Evolutionary conservation across 2,888 invertebrate species (phyloP), one percentile per base, ranked within the genome.

Genomic region (Malthinus seriepunctatus): DNA sequence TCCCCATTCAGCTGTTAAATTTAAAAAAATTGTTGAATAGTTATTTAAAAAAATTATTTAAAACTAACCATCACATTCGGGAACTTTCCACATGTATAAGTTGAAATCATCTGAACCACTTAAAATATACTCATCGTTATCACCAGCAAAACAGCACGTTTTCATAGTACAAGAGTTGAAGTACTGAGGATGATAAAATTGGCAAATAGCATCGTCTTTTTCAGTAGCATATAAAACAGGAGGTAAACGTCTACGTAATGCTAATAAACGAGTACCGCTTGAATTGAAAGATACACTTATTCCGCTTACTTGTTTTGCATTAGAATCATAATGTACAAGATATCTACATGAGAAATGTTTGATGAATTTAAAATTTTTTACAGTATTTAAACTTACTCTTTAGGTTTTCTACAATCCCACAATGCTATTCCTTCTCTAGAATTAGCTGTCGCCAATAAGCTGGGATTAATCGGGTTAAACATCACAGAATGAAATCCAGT

Each of bases 131-230:
- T 95, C 88, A 71, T 97, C 96, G 32, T 87, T 84, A 38, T 90
- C 89, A 0, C 97, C 97, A 10, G 94, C 95, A 79, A 97, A 97
- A 63, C 90, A 90, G 73, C 96, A 95, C 63, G 95, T 95, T 80
- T 97, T 97, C 94, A 97, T 95, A 0, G 97, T 97, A 75, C 96
- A 97, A 0, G 93, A 93, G 78, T 97, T 97, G 73, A 93, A 94
- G 77, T 97, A 97, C 62, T 93, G 92, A 46, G 88, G 86, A 75
- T 95, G 93, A 76, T 94, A 92, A 79, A 97, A 95, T 77, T 95
- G 91, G 32, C 89, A 92, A 23, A 91, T 79, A 0, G 91, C 88
- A 38, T 84, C 84, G 0, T 89, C 81, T 0, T 86, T 85, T 64
- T 88, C 83, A 0, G 87, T 84, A 0, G 84, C 80, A 73, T 92